Evolutionary conservation across 2,113 vertebrate genomes (phyloP), one percentile per base, ranked within the genome.

Genomic region (Vimba vimba): DNA sequence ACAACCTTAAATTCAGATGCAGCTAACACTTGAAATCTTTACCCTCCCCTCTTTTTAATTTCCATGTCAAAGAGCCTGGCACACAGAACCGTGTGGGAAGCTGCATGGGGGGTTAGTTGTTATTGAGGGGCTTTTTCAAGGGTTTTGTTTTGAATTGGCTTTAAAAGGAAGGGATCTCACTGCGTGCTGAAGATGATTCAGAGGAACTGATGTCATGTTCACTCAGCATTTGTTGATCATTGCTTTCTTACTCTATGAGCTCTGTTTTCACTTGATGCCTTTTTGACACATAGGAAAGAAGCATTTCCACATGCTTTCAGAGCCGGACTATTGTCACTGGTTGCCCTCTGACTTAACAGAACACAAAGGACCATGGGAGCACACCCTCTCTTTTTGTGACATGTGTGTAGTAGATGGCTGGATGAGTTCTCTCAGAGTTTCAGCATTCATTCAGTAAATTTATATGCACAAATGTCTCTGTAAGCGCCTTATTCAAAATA

Each of bases 11-110:
- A 82, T 84, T 85, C 45, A 57, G 50, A 30, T 73, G 43, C 79
- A 59, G 84, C 71, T 81, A 43, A 62, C 39, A 27, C 82, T 69
- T 62, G 78, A 12, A 55, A 59, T 19, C 21, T 76, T 60, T 23
- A 25, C 50, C 84, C 85, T 81, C 75, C 75, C 84, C 57, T 73
- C 55, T 66, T 86, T 88, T 83, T 39, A 68, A 88, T 90, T 90
- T 85, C 68, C 89, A 90, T 90, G 78, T 87, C 45, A 90, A 90
- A 87, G 87, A 86, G 66, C 27, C 77, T 81, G 15, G 77, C 78
- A 60, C 82, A 23, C 11, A 85, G 66, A 74, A 62, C 82, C 79
- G 82, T 74, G 57, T 87, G 27, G 33, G 30, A 45, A 73, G 55
- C 75, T 79, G 89, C 77, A 75, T 82, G 80, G 80, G 80, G 60